Evolutionary conservation across 2,888 invertebrate genomes (phyloP).

Genomic region (Incurvaria masculella): DNA sequence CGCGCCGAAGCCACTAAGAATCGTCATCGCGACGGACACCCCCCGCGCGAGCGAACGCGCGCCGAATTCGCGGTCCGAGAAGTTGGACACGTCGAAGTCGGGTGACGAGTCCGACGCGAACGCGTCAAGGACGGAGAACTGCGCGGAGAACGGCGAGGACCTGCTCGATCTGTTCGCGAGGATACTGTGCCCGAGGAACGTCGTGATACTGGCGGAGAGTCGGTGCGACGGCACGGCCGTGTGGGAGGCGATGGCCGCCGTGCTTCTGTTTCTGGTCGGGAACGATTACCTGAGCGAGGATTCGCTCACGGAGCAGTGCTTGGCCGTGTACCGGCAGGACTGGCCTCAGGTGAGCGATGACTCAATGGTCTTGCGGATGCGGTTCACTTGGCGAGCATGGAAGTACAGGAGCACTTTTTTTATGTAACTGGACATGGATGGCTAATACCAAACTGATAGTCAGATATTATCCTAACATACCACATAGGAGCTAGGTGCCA

Average conservation of each 20-base stretch:
- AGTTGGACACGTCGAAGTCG: too few species aligned
- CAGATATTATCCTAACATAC: too few species aligned
- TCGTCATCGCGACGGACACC: neutral
- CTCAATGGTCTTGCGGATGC: neutral
- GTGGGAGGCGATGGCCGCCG: constrained; percentile 39
- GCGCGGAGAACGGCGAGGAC: constrained; percentile 15
- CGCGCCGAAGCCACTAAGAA: neutral
- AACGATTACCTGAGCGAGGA: constrained; percentile 57
- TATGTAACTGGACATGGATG: too few species aligned
- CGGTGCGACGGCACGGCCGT: constrained; percentile 22
- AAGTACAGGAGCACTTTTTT: neutral
- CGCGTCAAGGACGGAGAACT: constrained; percentile 8
- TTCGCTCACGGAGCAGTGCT: constrained; percentile 61
- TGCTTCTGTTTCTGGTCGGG: constrained; percentile 49
- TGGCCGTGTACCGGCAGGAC: constrained; percentile 64
- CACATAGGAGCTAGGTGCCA: too few species aligned
- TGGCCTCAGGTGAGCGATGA: constrained; percentile 63
- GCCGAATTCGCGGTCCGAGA: too few species aligned
- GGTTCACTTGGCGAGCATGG: neutral
- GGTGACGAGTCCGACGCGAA: too few species aligned
- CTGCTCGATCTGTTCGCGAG: constrained; percentile 34
- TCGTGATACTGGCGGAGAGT: constrained; percentile 29
- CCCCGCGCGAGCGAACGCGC: too few species aligned
- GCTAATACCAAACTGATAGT: too few species aligned
- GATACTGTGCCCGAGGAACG: constrained; percentile 38